Evolutionary conservation across 2,113 vertebrate genomes (phyloP).

Genomic region (Ceratotherium simum): DNA sequence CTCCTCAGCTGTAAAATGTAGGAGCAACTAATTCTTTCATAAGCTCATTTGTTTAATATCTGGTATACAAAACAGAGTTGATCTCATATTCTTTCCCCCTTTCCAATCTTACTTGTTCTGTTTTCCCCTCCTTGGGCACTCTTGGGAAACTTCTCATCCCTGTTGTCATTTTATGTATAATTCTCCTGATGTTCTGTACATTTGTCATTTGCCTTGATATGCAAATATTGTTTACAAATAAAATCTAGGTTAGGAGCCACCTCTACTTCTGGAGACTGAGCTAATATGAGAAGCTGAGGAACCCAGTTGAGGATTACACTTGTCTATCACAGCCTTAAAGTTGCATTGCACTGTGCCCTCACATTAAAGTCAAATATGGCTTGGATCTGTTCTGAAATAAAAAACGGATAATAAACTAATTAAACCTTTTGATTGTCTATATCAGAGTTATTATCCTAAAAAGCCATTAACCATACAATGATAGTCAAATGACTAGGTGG

Average conservation of each 20-base stretch:
- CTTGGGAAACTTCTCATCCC: background rate
- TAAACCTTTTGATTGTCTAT: constrained; percentile 70
- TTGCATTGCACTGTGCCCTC: background rate
- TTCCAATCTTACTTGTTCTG: background rate
- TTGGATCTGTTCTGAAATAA: constrained; percentile 45
- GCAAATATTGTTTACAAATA: background rate
- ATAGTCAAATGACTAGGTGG: constrained; percentile 75
- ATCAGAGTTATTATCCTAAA: constrained; percentile 73
- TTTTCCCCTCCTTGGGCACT: background rate
- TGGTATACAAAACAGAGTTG: background rate
- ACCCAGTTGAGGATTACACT: background rate
- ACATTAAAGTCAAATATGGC: constrained; percentile 40
- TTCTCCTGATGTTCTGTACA: background rate
- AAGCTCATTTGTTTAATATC: background rate
- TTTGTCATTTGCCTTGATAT: background rate
- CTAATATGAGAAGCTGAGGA: background rate
- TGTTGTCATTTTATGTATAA: background rate
- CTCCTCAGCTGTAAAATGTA: background rate
- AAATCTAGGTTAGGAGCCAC: background rate
- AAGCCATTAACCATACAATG: constrained; percentile 66
- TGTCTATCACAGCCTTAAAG: background rate
- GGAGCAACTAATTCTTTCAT: background rate
- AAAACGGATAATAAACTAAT: constrained; percentile 66
- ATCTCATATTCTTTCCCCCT: background rate
- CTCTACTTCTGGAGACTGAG: background rate